Percentiles rank a stretch among this genome's conserved stretches.
Conservation (phyloP, 2,113 vertebrate species). For the Hucho hucho region DNA sequence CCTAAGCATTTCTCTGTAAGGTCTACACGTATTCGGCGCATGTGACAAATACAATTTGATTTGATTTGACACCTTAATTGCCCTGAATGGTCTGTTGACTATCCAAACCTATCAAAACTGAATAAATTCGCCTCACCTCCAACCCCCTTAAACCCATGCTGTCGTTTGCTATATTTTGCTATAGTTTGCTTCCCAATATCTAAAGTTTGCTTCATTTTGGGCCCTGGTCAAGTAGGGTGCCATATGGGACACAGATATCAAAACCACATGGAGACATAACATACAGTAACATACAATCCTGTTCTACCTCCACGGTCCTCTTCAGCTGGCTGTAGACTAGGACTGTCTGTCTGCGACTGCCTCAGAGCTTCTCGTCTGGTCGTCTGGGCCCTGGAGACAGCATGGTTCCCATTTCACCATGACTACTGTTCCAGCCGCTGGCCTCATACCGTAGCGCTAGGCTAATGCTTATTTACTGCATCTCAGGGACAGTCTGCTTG, state of each 20-base stretch:
- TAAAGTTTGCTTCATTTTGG: no score
- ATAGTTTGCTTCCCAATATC: no score
- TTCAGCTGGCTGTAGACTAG: neutral
- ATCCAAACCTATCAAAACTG: no score
- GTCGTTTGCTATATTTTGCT: no score
- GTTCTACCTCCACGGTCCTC: neutral
- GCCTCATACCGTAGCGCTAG: slow-evolving; percentile 18
- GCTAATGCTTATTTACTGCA: slow-evolving; percentile 66
- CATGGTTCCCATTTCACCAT: slow-evolving; percentile 44
- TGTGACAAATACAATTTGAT: no score
- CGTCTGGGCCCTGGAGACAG: neutral
- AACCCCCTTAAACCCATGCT: no score
- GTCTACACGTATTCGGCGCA: no score
- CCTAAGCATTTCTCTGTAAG: no score
- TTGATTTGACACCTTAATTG: no score
- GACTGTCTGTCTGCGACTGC: neutral
- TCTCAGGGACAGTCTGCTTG: slow-evolving; percentile 66
- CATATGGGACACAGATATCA: slow-evolving; percentile 33
- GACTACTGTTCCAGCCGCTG: slow-evolving; percentile 33
- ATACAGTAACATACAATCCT: neutral
- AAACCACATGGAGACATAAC: slow-evolving; percentile 35
- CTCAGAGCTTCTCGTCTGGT: neutral
- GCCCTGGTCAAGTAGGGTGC: no score
- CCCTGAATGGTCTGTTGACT: no score
- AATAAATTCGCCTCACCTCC: no score